These are phyloP conservation scores for Hypocryptadius cinnamomeus DNA, from an alignment of 2,113 vertebrate genomes.

Conservation along the genomic window DNA sequence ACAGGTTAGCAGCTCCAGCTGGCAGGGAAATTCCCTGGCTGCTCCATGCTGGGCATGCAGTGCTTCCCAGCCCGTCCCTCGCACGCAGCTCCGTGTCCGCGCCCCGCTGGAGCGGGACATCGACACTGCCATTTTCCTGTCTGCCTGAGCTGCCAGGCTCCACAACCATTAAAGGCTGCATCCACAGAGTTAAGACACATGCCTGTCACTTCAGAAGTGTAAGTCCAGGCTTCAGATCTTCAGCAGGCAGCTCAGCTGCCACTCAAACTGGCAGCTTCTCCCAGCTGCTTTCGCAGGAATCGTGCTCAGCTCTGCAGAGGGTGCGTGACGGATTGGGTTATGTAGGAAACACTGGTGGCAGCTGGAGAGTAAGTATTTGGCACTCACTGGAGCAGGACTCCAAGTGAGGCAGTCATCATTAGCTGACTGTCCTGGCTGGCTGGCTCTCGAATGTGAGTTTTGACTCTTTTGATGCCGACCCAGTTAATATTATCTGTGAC, in stretches of 20 bases:
- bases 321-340: not conserved
- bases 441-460: not conserved
- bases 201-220: not conserved
- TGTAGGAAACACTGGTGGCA: not conserved
- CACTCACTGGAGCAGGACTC: not conserved
- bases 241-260: not conserved
- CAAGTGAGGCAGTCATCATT: not conserved
- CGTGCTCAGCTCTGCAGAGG: not conserved
- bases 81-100: rapidly evolving
- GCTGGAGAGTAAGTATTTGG: not conserved
- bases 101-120: not conserved
- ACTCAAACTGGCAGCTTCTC: not conserved
- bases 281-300: not conserved
- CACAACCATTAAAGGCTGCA: not conserved
- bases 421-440: not conserved
- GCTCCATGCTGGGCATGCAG: not conserved
- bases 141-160: not conserved
- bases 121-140: not conserved
- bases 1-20: not conserved
- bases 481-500: not conserved
- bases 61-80: rapidly evolving
- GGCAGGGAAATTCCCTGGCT: not conserved
- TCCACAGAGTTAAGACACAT: not conserved
- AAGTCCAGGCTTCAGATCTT: not conserved
- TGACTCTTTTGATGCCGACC: not conserved